Evolutionary conservation across 1,140 invertebrate species (phyloP).

Genomic region (Steinernema khuongi): DNA sequence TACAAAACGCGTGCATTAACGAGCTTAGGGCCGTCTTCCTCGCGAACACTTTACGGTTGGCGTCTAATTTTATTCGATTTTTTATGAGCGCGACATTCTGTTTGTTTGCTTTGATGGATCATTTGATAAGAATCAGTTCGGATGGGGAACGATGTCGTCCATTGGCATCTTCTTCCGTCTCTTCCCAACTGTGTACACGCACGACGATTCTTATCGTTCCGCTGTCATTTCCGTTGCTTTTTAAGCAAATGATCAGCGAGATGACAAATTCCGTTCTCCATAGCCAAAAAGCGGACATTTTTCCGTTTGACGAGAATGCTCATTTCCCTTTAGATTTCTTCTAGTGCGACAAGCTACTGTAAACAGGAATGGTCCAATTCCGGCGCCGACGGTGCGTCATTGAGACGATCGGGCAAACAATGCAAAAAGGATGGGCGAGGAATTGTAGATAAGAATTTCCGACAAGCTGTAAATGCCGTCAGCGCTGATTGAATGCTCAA

Average conservation of each 20-base stretch:
- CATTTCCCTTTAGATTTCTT: not conserved
- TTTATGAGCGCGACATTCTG: not conserved
- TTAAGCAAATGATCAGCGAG: not conserved
- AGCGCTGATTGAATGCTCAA: constrained; percentile 1
- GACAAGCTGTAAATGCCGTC: not conserved
- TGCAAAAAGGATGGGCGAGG: constrained; percentile 9
- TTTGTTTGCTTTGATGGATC: constrained; percentile 14
- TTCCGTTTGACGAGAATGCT: not conserved
- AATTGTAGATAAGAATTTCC: constrained; percentile 6
- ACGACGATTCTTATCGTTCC: not conserved
- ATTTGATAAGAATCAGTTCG: constrained; percentile 14
- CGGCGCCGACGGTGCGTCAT: not conserved
- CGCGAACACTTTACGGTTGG: not conserved
- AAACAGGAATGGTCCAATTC: not conserved
- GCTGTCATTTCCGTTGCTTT: not conserved
- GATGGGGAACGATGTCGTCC: not conserved
- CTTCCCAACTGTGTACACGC: not conserved
- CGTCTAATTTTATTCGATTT: not conserved
- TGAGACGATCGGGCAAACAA: not conserved
- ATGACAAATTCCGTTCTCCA: not conserved
- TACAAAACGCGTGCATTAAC: no score
- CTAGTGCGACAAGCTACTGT: not conserved
- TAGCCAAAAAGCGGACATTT: not conserved
- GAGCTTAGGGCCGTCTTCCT: not conserved
- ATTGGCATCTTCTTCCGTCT: constrained; percentile 1